These are phyloP conservation scores for Antheraea pernyi DNA, from an alignment of 1,140 invertebrate genomes.

Conservation along the genomic window DNA sequence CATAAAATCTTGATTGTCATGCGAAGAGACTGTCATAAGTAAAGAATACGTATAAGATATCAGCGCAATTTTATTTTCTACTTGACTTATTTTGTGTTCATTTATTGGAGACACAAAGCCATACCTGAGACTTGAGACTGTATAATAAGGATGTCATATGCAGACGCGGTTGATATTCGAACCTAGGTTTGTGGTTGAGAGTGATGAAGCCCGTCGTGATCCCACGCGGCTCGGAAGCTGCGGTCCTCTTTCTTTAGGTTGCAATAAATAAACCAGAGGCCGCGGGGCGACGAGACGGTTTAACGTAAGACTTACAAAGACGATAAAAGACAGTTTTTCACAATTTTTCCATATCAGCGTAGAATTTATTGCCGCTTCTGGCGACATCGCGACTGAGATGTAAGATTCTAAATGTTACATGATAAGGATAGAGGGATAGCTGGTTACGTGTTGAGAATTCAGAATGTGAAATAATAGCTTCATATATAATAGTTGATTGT, in stretches of 20 bases:
- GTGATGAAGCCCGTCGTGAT: slow-evolving; percentile 41
- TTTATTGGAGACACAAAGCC: too few relatives aligned
- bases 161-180: slow-evolving; percentile 68
- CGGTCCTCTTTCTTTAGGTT: slow-evolving; percentile 45
- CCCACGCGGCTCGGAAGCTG: slow-evolving; percentile 62
- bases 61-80: background rate
- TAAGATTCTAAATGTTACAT: slow-evolving; percentile 49
- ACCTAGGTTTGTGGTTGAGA: slow-evolving; percentile 29
- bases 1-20: too few relatives aligned
- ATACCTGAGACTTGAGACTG: background rate
- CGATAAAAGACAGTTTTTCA: slow-evolving; percentile 45
- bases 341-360: slow-evolving; percentile 49
- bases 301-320: slow-evolving; percentile 27
- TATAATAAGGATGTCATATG: slow-evolving; percentile 51
- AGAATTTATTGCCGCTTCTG: slow-evolving; percentile 57
- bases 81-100: too few relatives aligned
- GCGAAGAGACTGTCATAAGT: too few relatives aligned
- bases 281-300: slow-evolving; percentile 19
- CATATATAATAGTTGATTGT: too few relatives aligned
- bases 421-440: slow-evolving; percentile 49
- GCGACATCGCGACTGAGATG: slow-evolving; percentile 54
- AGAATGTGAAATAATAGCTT: background rate
- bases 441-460: slow-evolving; percentile 39
- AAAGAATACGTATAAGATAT: too few relatives aligned
- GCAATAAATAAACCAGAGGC: slow-evolving; percentile 39